A percentile compares a stretch with the other conserved stretches of the same genome.
Conservation (phyloP, 2,888 invertebrate genomes). For the Drosophila maculinotata region DNA sequence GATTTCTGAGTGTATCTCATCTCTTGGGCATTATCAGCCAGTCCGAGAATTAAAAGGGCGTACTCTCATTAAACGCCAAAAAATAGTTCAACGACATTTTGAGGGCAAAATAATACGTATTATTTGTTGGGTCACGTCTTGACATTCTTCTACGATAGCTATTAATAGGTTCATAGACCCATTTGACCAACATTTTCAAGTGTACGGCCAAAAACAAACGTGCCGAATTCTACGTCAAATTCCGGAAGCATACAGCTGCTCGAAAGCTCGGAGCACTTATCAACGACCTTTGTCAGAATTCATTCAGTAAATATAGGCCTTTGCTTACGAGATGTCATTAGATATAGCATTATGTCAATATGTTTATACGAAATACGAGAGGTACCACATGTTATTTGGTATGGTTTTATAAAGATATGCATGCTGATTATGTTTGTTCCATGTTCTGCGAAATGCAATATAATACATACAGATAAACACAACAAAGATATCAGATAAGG, state of each 20-base stretch:
- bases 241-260: constrained; percentile 13
- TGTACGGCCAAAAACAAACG: constrained; percentile 24
- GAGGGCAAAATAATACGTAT: not conserved
- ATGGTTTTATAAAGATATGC: no score
- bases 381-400: not conserved
- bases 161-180: constrained; percentile 8
- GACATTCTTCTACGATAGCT: constrained; percentile 20
- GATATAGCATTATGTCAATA: no score
- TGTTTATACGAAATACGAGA: not conserved
- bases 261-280: not conserved
- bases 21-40: not conserved
- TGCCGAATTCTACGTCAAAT: constrained; percentile 19
- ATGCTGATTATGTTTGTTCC: no score
- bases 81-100: constrained; percentile 47
- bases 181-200: constrained; percentile 3
- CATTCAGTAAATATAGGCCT: constrained; percentile 13
- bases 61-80: not conserved
- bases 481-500: no score
- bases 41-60: not conserved
- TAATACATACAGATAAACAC: no score
- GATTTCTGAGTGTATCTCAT: not conserved
- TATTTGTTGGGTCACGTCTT: constrained; percentile 35
- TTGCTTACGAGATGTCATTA: not conserved
- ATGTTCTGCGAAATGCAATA: no score
- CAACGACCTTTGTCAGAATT: not conserved